phyloP scores from a whole-genome alignment of 2,888 invertebrate genomes.

The Drosophila greeni region DNA sequence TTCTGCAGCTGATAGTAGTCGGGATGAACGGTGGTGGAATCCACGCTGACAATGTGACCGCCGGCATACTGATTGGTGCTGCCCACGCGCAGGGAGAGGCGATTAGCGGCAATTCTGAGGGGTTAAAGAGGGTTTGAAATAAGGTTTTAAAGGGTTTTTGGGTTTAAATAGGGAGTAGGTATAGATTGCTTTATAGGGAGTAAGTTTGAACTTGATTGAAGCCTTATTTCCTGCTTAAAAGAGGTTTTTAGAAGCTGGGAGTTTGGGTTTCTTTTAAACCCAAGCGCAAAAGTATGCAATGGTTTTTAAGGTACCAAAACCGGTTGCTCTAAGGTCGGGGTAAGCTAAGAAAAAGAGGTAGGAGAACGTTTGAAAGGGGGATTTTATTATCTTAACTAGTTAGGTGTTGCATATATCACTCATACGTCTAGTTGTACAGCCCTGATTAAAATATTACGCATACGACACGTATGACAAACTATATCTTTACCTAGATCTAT shows the following conservation, averaged over 20 bases:
- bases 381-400: too few species aligned
- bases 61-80: constrained; percentile 75
- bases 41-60: constrained; percentile 66
- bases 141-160: not conserved
- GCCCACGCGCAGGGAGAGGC: constrained; percentile 73
- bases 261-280: not conserved
- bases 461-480: constrained; percentile 2
- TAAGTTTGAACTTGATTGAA: not conserved
- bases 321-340: not conserved
- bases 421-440: not conserved
- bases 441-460: not conserved
- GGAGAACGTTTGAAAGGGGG: too few species aligned
- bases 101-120: constrained; percentile 40
- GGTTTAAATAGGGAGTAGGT: not conserved
- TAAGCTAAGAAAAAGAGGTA: not conserved
- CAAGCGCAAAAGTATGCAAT: not conserved
- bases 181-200: not conserved
- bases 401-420: not conserved
- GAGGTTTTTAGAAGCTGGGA: not conserved
- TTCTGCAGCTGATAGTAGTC: constrained; percentile 58
- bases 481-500: too few species aligned
- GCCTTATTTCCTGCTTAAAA: not conserved
- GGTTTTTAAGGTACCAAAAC: too few species aligned
- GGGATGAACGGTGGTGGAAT: constrained; percentile 59
- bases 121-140: too few species aligned